Conservation (phyloP, 2,797 vertebrate species). For the Threskiornis aethiopicus region DNA sequence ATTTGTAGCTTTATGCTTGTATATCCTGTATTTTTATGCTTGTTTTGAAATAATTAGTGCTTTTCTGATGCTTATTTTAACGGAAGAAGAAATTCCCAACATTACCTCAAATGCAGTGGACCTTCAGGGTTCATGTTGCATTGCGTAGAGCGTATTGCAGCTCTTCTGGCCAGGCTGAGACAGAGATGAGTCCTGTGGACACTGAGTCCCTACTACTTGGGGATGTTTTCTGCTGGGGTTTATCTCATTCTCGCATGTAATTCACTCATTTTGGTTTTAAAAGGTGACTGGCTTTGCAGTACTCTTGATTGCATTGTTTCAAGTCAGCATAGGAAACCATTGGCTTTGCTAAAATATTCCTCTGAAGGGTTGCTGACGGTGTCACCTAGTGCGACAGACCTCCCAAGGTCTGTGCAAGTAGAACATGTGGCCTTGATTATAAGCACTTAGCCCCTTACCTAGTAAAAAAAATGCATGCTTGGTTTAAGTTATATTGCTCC, state of each 20-base stretch:
- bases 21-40: background rate
- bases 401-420: background rate
- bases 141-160: rapidly evolving
- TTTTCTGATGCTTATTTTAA: background rate
- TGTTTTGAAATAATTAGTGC: background rate
- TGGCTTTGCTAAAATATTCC: background rate
- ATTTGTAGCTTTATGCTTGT: background rate
- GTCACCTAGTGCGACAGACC: slow-evolving; percentile 1
- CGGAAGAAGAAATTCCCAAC: background rate
- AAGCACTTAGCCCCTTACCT: background rate
- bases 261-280: background rate
- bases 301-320: background rate
- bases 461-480: background rate
- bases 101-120: background rate
- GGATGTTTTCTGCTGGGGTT: background rate
- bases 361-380: background rate
- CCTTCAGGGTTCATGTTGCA: background rate
- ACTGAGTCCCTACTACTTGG: background rate
- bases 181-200: background rate
- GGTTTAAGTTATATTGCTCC: background rate
- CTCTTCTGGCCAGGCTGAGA: background rate
- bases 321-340: background rate
- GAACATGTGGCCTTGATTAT: slow-evolving; percentile 24
- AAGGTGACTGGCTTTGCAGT: background rate
- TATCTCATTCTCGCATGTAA: background rate